Evolutionary conservation across 2,797 vertebrate genomes (phyloP).

Genomic region (Leucoraja ocellata): DNA sequence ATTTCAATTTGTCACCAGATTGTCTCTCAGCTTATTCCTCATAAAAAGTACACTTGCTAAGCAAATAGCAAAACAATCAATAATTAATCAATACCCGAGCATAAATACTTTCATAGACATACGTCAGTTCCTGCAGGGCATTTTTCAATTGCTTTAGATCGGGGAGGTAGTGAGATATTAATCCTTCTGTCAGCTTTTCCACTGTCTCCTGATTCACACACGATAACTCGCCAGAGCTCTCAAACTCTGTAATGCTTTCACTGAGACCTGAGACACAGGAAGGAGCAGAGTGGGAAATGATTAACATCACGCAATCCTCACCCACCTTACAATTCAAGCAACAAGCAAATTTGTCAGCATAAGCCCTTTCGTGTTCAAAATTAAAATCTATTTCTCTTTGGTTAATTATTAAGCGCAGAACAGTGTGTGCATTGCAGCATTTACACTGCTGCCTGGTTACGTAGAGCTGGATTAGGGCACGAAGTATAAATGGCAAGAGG

Average conservation of each 20-base stretch:
- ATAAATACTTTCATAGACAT: slow-evolving; percentile 50
- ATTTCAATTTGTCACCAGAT: neutral
- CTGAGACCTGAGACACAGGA: neutral
- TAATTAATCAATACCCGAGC: neutral
- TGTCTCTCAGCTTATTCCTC: neutral
- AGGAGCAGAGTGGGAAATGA: neutral
- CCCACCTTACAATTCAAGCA: neutral
- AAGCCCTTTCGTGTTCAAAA: neutral
- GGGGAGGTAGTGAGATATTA: slow-evolving; percentile 86
- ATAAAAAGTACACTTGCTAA: neutral
- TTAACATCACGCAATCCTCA: neutral
- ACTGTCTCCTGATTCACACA: slow-evolving; percentile 66
- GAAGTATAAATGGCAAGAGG: too few relatives aligned
- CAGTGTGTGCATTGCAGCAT: too few relatives aligned
- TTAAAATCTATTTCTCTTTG: neutral
- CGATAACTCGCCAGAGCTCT: slow-evolving; percentile 56
- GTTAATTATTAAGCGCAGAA: neutral
- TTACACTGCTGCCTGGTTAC: too few relatives aligned
- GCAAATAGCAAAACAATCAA: neutral
- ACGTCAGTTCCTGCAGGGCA: slow-evolving; percentile 89
- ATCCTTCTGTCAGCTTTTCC: slow-evolving; percentile 75
- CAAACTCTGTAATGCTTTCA: neutral
- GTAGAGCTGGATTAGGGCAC: too few relatives aligned
- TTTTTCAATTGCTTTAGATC: slow-evolving; percentile 80
- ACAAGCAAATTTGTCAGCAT: neutral